Evolutionary conservation across 2,113 vertebrate species (phyloP).

Genomic region (Daubentonia madagascariensis): DNA sequence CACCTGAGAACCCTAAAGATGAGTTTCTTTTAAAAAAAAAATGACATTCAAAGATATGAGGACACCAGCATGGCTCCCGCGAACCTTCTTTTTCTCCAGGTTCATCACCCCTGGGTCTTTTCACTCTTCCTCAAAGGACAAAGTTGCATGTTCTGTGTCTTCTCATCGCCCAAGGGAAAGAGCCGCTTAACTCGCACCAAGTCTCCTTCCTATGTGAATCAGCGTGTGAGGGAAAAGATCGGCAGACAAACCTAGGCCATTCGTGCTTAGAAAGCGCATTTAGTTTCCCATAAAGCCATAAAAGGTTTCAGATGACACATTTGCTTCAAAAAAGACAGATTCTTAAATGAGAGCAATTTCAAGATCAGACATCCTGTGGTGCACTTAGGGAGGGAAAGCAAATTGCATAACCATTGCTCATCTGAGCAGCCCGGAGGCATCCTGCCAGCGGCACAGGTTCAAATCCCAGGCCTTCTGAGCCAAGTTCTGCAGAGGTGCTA

Average conservation of each 20-base stretch:
- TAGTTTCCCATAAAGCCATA: slow-evolving; percentile 25
- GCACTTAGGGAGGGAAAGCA: not conserved
- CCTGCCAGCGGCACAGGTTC: slow-evolving; percentile 43
- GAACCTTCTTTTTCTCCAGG: not conserved
- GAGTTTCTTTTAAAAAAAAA: not conserved
- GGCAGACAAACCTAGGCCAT: not conserved
- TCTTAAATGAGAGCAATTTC: slow-evolving; percentile 47
- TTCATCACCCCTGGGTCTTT: not conserved
- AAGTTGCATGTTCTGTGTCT: not conserved
- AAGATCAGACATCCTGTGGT: not conserved
- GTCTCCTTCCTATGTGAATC: not conserved
- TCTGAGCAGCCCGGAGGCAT: not conserved
- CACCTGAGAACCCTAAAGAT: not conserved
- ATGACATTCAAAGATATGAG: not conserved
- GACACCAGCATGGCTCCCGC: not conserved
- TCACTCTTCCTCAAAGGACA: not conserved
- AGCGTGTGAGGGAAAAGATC: not conserved
- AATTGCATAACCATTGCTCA: not conserved
- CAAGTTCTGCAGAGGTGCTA: not conserved
- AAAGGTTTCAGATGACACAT: slow-evolving; percentile 44
- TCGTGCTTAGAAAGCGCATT: not conserved
- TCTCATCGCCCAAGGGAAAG: not conserved
- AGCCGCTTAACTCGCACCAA: not conserved
- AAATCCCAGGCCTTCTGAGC: not conserved
- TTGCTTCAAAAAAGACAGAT: slow-evolving; percentile 35